A percentile compares a stretch with the other conserved stretches of the same genome.
Evolutionary conservation across 2,888 invertebrate genomes (phyloP).

Genomic region (Malthinus seriepunctatus): DNA sequence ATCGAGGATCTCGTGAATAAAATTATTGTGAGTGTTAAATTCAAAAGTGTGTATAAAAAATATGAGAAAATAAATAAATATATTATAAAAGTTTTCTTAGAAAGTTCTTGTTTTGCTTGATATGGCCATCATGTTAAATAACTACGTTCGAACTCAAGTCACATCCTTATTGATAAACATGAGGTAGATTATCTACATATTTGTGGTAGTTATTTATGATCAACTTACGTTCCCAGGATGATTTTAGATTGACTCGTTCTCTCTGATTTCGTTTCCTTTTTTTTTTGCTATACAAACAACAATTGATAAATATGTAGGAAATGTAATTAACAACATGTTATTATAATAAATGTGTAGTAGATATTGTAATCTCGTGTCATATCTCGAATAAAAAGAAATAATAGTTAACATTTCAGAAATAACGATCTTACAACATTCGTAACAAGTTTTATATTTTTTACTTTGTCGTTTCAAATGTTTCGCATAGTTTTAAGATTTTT

Average conservation of each 20-base stretch:
- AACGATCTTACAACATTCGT: too few species aligned
- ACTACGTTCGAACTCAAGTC: constrained; percentile 29
- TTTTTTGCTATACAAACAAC: background rate
- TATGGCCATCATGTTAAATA: constrained; percentile 26
- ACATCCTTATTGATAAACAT: constrained; percentile 37
- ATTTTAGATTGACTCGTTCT: constrained; percentile 30
- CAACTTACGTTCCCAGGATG: constrained; percentile 29
- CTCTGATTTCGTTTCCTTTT: constrained; percentile 11
- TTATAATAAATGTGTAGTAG: background rate
- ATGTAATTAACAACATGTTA: constrained; percentile 2
- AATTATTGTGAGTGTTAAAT: too few species aligned
- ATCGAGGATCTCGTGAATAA: too few species aligned
- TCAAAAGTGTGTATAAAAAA: background rate
- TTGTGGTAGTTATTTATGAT: constrained; percentile 35
- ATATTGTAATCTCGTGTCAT: too few species aligned
- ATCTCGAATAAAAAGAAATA: too few species aligned
- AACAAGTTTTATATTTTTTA: too few species aligned
- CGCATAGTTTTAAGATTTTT: too few species aligned
- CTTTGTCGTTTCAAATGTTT: too few species aligned
- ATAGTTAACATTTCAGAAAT: too few species aligned
- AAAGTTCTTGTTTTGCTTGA: constrained; percentile 19
- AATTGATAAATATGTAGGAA: background rate
- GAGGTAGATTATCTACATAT: constrained; percentile 37
- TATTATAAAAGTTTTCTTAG: constrained; percentile 13
- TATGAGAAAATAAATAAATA: constrained; percentile 9